Base-by-base conservation (phyloP, 2,113 vertebrate genomes). In the Psittacula cyanocephala region DNA sequence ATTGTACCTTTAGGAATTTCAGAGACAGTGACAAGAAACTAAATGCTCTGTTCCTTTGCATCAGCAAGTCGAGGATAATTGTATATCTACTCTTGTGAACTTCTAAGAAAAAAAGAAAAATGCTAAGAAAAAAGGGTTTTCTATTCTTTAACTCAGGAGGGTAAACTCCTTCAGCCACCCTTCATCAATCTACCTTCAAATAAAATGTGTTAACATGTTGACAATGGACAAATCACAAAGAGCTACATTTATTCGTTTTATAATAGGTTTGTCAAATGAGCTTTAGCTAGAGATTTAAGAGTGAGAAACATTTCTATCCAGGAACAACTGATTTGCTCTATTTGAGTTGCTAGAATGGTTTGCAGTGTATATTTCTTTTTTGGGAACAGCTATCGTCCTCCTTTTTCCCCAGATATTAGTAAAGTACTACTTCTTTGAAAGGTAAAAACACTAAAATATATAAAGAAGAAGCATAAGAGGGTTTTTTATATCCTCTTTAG, bases 1-100 rank as follows among this genome's bases (percentile, higher is more conserved):
- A 99, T 99, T 99, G 99, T 99, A 99, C 99, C 99, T 99, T 99
- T 99, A 99, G 99, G 99, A 99, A 99, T 99, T 99, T 99, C 98
- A 98, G 98, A 99, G 99, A 99, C 99, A 99, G 99, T 99, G 99
- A 99, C 99, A 99, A 99, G 99, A 99, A 99, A 99, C 99, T 99
- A 99, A 99, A 99, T 99, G 99, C 98, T 98, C 98, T 98, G 98
- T 99, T 99, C 99, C 99, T 99, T 99, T 98, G 98, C 98, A 99
- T 99, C 98, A 98, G 98, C 98, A 98, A 99, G 98, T 99, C 98
- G 98, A 98, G 98, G 97, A 97, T 98, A 98, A 97, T 98, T 98
- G 99, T 99, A 99, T 99, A 98, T 98, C 99, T 99, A 99, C 98
- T 98, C 98, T 97, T 98, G 97, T 98, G 98, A 98, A 98, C 98